Evolutionary conservation across 2,888 invertebrate species (phyloP).

Genomic region (Tinea pellionella): DNA sequence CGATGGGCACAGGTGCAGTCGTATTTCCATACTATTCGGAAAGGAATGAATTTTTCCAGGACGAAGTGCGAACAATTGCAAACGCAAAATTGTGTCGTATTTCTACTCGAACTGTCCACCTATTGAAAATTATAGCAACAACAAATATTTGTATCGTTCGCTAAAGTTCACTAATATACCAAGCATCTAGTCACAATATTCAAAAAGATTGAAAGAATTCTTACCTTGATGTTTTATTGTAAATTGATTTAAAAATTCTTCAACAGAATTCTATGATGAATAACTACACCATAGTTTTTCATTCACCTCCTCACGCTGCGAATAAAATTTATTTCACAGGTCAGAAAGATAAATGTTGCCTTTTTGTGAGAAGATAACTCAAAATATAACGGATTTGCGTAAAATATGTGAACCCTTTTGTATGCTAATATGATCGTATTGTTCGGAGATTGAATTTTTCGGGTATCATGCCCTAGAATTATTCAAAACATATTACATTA

Average conservation of each 20-base stretch:
- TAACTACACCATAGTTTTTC: not conserved
- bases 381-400: conserved; percentile 65
- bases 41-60: conserved; percentile 7
- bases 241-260: not conserved
- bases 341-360: conserved; percentile 46
- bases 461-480: conserved; percentile 61
- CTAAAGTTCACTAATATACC: not conserved
- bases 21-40: conserved; percentile 5
- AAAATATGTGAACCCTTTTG: conserved; percentile 69
- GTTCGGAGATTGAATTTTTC: conserved; percentile 67
- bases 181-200: not conserved
- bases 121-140: not conserved
- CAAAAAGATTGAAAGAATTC: not conserved
- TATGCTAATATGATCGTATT: conserved; percentile 68
- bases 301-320: not conserved
- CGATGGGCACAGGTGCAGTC: conserved; percentile 11
- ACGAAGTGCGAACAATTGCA: conserved; percentile 12
- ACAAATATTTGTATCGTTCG: not conserved
- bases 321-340: conserved; percentile 50
- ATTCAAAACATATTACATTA: conserved; percentile 58
- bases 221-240: not conserved
- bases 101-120: not conserved
- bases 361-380: conserved; percentile 59
- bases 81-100: conserved; percentile 4
- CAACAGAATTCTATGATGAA: not conserved